Evolutionary conservation across 2,113 vertebrate species (phyloP).

Genomic region (Psephotus haematonotus): DNA sequence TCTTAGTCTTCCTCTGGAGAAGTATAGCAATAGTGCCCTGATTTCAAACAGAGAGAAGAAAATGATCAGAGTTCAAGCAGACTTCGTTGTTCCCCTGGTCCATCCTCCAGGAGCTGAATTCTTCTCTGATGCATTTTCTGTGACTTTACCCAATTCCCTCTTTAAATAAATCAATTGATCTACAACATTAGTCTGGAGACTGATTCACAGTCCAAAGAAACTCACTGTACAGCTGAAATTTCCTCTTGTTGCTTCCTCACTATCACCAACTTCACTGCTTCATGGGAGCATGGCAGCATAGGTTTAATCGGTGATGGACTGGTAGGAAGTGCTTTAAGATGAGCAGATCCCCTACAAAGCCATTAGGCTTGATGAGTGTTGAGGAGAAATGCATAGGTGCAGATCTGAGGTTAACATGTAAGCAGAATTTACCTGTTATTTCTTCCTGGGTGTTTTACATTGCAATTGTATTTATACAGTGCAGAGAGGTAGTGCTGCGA

Average conservation of each 20-base stretch:
- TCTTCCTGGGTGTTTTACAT: neutral
- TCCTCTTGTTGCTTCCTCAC: neutral
- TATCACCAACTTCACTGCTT: neutral
- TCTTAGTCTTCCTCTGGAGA: neutral
- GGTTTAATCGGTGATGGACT: neutral
- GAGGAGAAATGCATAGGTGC: neutral
- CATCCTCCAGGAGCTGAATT: neutral
- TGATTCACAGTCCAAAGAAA: neutral
- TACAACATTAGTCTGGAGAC: neutral
- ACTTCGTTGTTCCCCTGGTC: neutral
- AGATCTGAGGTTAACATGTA: neutral
- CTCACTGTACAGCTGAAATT: neutral
- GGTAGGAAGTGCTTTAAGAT: neutral
- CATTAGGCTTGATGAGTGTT: neutral
- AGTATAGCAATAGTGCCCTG: neutral
- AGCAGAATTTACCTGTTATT: neutral
- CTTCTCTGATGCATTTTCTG: neutral
- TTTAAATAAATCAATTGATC: neutral
- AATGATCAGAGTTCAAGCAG: neutral
- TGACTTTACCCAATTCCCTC: neutral
- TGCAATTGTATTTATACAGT: neutral
- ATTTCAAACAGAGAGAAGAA: neutral
- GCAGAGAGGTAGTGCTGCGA: neutral
- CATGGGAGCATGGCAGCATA: accelerated
- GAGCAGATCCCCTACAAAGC: neutral